Conservation (phyloP, 2,113 vertebrate genomes). For the Brienomyrus longianalis region DNA sequence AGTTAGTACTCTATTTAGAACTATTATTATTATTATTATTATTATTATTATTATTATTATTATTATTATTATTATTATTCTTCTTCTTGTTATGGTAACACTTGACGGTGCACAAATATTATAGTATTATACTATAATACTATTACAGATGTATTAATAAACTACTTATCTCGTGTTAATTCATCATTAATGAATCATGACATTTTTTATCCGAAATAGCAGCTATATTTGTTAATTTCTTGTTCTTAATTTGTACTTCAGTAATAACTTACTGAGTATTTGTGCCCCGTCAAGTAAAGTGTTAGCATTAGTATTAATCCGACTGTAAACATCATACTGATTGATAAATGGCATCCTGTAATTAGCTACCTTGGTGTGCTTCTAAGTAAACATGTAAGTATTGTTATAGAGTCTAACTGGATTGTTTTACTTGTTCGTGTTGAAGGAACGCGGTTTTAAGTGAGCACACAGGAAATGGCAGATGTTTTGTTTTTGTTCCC, state of each 20-base stretch:
- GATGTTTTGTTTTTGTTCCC: neutral
- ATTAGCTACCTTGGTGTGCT: neutral
- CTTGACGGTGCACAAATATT: neutral
- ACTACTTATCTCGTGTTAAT: neutral
- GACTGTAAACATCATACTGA: neutral
- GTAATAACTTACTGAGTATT: neutral
- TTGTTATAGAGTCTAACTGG: neutral
- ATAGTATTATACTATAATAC: neutral
- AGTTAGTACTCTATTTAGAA: neutral
- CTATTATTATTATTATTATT: neutral
- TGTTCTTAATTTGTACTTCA: neutral
- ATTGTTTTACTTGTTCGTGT: neutral
- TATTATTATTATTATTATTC: too few relatives aligned
- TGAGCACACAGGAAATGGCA: slow-evolving; percentile 30
- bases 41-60: too few relatives aligned
- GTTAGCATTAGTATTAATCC: neutral
- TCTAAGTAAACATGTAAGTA: neutral
- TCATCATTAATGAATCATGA: neutral
- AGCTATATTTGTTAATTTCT: neutral
- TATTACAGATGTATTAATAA: neutral
- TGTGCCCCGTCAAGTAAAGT: too few relatives aligned
- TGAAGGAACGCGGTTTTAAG: neutral
- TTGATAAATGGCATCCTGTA: neutral
- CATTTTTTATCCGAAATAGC: neutral
- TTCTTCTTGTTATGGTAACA: neutral